Evolutionary conservation across 2,113 vertebrate genomes (phyloP).

Genomic region (Hymenochirus boettgeri): DNA sequence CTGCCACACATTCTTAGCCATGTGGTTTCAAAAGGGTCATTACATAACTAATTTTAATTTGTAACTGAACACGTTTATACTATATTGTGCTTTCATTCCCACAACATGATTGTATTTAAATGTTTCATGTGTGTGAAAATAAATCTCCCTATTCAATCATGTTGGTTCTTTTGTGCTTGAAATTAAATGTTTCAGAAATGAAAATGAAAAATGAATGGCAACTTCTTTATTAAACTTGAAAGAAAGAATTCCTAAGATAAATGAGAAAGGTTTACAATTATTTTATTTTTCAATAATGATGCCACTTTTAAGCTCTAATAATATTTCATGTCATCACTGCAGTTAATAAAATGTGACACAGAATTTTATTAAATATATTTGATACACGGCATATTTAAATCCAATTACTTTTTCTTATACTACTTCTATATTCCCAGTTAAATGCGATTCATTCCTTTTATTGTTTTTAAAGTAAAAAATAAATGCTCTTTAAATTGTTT

Average conservation of each 20-base stretch:
- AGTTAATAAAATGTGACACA: constrained; percentile 35
- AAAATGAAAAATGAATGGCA: constrained; percentile 40
- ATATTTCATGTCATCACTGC: constrained; percentile 25
- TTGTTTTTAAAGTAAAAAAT: constrained; percentile 1
- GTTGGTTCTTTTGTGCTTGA: constrained; percentile 30
- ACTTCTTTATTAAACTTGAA: constrained; percentile 35
- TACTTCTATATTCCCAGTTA: constrained; percentile 3
- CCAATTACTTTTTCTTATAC: too few species aligned
- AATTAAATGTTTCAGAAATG: constrained; percentile 37
- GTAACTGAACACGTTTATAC: constrained; percentile 18
- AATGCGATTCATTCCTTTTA: constrained; percentile 3
- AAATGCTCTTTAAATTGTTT: background rate
- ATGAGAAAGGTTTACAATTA: constrained; percentile 39
- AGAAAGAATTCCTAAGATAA: constrained; percentile 25
- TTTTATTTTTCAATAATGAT: constrained; percentile 39
- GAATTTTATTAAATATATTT: constrained; percentile 26
- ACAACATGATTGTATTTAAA: constrained; percentile 32
- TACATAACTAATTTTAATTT: constrained; percentile 17
- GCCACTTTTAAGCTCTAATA: constrained; percentile 15
- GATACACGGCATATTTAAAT: constrained; percentile 25
- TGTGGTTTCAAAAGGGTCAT: constrained; percentile 11
- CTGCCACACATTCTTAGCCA: constrained; percentile 7
- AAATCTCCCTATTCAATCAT: constrained; percentile 32
- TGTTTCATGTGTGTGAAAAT: constrained; percentile 35
- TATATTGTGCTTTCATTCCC: constrained; percentile 24